Conservation (phyloP, 1,140 invertebrate genomes). For the Radopholus similis region DNA sequence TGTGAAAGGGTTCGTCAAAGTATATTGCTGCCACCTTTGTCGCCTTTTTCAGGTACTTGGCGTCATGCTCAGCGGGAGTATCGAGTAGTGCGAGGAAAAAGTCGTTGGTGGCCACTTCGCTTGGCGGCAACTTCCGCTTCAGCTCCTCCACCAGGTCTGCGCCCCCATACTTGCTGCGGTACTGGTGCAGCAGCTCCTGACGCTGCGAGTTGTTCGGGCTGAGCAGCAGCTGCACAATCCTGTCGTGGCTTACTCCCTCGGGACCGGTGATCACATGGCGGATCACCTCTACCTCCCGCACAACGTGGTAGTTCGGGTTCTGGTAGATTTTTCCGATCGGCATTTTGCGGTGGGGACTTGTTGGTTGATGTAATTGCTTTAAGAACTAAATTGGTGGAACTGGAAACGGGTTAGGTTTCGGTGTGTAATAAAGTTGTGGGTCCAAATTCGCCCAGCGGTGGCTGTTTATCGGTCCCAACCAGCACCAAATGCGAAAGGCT, state of each 20-base stretch:
- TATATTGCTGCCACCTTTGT: slow-evolving; percentile 45
- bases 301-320: background rate
- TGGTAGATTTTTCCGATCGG: too few species aligned
- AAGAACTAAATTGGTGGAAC: too few species aligned
- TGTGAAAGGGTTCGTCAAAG: background rate
- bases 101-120: slow-evolving; percentile 61
- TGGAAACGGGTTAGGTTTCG: too few species aligned
- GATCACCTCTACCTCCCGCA: background rate
- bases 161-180: slow-evolving; percentile 10
- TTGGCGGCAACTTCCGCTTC: slow-evolving; percentile 12
- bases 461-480: too few species aligned
- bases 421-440: too few species aligned
- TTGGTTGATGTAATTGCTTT: too few species aligned
- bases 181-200: slow-evolving; percentile 2
- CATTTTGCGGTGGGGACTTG: too few species aligned
- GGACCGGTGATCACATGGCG: background rate
- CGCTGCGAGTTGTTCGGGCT: background rate
- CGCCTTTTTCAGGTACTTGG: slow-evolving; percentile 74
- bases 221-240: background rate
- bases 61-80: slow-evolving; percentile 79
- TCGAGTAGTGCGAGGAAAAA: slow-evolving; percentile 80
- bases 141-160: slow-evolving; percentile 9
- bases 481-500: too few species aligned
- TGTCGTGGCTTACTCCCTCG: background rate
- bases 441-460: too few species aligned